These are phyloP conservation scores for Platypus cylindrus DNA, from an alignment of 2,888 invertebrate genomes.

Conservation along the genomic window DNA sequence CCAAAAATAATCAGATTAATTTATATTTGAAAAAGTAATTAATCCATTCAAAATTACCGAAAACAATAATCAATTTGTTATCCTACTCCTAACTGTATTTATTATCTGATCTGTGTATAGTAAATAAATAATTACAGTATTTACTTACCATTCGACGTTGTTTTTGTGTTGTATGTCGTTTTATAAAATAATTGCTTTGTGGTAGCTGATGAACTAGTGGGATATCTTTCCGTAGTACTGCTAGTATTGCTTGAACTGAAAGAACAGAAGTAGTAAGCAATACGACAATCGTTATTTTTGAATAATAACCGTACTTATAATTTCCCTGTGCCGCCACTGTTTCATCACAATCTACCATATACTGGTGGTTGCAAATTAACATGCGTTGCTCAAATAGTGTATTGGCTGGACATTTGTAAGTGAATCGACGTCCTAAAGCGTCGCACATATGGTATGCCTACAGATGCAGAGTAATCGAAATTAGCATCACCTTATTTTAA, in stretches of 20 bases:
- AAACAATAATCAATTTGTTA: no score
- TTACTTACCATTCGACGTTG: no score
- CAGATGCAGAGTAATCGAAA: constrained; percentile 1
- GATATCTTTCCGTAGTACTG: no score
- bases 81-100: no score
- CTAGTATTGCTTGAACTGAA: constrained; percentile 15
- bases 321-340: constrained; percentile 51
- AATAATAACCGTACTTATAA: background rate
- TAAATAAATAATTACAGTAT: no score
- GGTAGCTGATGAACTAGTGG: no score
- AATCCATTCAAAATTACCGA: no score
- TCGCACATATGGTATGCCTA: constrained; percentile 76
- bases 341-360: constrained; percentile 67
- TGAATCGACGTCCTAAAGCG: constrained; percentile 61
- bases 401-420: constrained; percentile 65
- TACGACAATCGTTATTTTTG: background rate
- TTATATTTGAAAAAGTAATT: no score
- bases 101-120: no score
- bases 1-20: no score
- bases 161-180: constrained; percentile 14
- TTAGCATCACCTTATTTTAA: no score
- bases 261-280: background rate
- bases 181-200: constrained; percentile 13
- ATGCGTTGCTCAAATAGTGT: constrained; percentile 70
- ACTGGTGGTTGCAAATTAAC: constrained; percentile 73